A percentile compares a stretch with the other conserved stretches of the same genome.
phyloP scores from a whole-genome alignment of 2,797 vertebrate species.

The Pipistrellus kuhlii region DNA sequence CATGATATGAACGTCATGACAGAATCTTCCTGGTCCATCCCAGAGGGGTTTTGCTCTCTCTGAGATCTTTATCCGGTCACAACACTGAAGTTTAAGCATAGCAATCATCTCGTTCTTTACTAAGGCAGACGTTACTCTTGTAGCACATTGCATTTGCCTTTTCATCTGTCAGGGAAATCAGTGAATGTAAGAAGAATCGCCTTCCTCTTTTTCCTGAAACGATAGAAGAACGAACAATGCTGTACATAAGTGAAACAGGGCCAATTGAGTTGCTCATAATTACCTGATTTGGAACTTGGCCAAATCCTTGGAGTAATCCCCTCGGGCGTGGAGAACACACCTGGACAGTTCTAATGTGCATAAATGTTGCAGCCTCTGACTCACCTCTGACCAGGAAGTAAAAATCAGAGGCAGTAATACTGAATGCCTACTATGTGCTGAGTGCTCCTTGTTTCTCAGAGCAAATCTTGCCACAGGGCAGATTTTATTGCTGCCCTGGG shows the following conservation, averaged over 20 bases:
- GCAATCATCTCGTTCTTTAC: background rate
- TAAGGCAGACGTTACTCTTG: background rate
- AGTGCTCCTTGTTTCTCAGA: background rate
- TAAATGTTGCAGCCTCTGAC: background rate
- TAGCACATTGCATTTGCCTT: background rate
- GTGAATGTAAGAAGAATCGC: background rate
- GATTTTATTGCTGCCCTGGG: background rate
- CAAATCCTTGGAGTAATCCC: background rate
- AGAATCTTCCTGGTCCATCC: background rate
- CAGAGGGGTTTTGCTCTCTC: background rate
- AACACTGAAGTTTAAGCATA: background rate
- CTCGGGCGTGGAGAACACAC: background rate
- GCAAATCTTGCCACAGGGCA: background rate
- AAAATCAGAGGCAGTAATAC: background rate
- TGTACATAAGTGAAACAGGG: slow-evolving; percentile 55
- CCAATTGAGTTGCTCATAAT: slow-evolving; percentile 57
- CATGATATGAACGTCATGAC: background rate
- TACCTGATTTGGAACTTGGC: slow-evolving; percentile 47
- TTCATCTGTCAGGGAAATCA: background rate
- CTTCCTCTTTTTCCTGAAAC: background rate
- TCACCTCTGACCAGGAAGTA: background rate
- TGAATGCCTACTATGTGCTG: background rate
- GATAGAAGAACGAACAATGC: background rate
- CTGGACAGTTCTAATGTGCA: background rate
- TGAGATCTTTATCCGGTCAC: background rate